These are phyloP conservation scores for Halcyon smyrnensis DNA, from an alignment of 2,797 vertebrate genomes.

Conservation along the genomic window DNA sequence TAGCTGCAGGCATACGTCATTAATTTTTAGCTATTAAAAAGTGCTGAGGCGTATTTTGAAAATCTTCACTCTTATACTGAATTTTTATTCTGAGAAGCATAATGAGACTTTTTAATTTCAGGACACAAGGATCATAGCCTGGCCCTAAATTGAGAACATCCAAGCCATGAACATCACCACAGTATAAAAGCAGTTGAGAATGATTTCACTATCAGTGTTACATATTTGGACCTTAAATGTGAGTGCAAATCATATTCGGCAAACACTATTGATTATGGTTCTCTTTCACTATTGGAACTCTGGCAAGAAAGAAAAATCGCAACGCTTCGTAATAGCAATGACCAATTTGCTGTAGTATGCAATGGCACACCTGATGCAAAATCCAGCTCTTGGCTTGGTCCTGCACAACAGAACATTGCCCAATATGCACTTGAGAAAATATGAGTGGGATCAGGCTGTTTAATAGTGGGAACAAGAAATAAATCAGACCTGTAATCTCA, in stretches of 20 bases:
- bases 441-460: not conserved
- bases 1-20: not conserved
- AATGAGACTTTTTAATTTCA: not conserved
- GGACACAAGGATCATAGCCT: not conserved
- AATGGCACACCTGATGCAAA: not conserved
- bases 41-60: not conserved
- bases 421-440: not conserved
- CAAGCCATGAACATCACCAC: not conserved
- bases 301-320: not conserved
- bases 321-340: not conserved
- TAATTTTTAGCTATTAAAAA: constrained; percentile 19
- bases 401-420: not conserved
- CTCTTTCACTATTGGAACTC: not conserved
- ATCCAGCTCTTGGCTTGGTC: not conserved
- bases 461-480: not conserved
- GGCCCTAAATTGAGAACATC: not conserved
- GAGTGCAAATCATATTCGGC: not conserved
- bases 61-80: not conserved
- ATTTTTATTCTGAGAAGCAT: not conserved
- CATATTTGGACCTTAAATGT: not conserved
- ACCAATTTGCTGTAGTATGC: not conserved
- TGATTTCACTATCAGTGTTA: not conserved
- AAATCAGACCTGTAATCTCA: not conserved
- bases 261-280: not conserved
- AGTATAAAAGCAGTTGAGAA: not conserved